Percentiles rank a stretch among this genome's conserved stretches.
phyloP scores from a whole-genome alignment of 2,797 vertebrate species.

The Semotilus atromaculatus region DNA sequence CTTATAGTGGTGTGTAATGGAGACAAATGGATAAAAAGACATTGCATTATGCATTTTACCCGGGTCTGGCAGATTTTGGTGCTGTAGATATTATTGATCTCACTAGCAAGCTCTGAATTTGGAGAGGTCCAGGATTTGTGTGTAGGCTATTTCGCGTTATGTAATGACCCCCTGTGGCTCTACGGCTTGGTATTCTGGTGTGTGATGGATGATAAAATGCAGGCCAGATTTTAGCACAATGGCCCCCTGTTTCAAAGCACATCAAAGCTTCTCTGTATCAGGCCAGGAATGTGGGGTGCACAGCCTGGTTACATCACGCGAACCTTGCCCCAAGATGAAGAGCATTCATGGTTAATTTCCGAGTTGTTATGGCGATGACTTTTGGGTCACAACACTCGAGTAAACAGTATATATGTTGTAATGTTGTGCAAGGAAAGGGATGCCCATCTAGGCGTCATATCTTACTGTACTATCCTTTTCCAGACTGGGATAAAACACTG shows the following conservation, averaged over 20 bases:
- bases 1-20: not conserved
- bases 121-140: not conserved
- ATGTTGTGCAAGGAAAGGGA: not conserved
- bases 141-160: constrained; percentile 59
- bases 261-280: constrained; percentile 73
- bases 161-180: constrained; percentile 62
- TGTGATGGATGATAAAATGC: constrained; percentile 65
- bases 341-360: constrained; percentile 72
- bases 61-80: not conserved
- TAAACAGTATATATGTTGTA: not conserved
- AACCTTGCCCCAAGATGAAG: constrained; percentile 51
- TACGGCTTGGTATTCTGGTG: constrained; percentile 55
- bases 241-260: constrained; percentile 74
- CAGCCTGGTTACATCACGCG: constrained; percentile 43
- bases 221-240: constrained; percentile 69
- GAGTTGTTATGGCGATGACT: constrained; percentile 58
- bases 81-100: not conserved
- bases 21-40: constrained; percentile 6
- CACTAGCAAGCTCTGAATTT: not conserved
- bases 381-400: not conserved
- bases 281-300: constrained; percentile 67
- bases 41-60: not conserved
- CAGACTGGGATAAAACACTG: not conserved
- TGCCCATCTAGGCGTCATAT: not conserved
- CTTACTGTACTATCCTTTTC: constrained; percentile 6